phyloP scores from a whole-genome alignment of 2,888 invertebrate genomes.

The Caenorhabditis sulstoni region DNA sequence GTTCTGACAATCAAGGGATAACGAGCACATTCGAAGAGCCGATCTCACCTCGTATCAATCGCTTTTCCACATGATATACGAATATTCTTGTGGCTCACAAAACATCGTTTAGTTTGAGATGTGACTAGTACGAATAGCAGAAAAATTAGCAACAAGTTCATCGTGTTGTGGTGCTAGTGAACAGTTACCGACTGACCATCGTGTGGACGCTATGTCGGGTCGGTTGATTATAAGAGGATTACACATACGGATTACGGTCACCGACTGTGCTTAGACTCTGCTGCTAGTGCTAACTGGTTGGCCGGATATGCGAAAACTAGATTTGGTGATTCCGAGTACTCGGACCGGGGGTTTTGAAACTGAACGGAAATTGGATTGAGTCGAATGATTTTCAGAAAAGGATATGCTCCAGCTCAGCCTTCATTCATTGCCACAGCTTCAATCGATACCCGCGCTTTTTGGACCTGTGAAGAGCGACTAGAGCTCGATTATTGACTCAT shows the following conservation, averaged over 20 bases:
- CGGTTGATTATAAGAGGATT: conserved; percentile 61
- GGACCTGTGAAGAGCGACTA: no score
- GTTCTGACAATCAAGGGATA: conserved; percentile 4
- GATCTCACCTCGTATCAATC: conserved; percentile 41
- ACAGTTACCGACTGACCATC: conserved; percentile 48
- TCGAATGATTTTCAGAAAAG: neutral
- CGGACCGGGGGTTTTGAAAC: no score
- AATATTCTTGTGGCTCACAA: conserved; percentile 59
- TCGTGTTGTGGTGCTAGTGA: conserved; percentile 28
- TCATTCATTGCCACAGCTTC: no score
- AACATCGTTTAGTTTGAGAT: conserved; percentile 48
- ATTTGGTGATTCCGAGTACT: neutral
- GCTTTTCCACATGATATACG: conserved; percentile 57
- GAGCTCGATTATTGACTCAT: no score
- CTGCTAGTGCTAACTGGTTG: conserved; percentile 32
- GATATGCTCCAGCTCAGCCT: neutral
- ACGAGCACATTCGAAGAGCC: neutral
- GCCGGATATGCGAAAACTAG: conserved; percentile 27
- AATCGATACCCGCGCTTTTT: no score
- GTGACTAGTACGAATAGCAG: conserved; percentile 20
- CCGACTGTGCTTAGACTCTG: conserved; percentile 26
- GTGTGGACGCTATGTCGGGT: conserved; percentile 33
- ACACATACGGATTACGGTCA: conserved; percentile 58
- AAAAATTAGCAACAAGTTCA: conserved; percentile 46
- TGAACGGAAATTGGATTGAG: no score